phyloP scores from a whole-genome alignment of 2,797 vertebrate genomes.

The Catharus ustulatus region DNA sequence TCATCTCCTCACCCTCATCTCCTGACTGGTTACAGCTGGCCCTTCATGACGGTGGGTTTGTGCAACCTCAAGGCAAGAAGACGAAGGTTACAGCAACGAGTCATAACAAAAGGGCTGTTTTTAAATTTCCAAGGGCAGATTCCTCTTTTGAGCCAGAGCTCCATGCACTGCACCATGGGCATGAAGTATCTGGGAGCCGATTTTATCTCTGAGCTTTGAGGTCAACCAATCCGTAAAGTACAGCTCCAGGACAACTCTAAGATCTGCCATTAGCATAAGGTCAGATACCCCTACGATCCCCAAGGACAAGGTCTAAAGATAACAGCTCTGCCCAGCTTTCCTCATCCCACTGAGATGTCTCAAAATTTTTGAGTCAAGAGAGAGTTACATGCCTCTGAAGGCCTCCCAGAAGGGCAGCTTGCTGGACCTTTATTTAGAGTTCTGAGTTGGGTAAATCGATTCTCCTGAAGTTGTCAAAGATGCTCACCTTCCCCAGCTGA shows the following conservation, averaged over 20 bases:
- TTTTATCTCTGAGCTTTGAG: conserved; percentile 15
- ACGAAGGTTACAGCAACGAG: neutral
- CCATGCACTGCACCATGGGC: neutral
- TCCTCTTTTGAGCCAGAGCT: neutral
- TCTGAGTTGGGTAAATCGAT: neutral
- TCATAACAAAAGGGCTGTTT: neutral
- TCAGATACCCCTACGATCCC: neutral
- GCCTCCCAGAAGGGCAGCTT: neutral
- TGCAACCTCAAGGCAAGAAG: neutral
- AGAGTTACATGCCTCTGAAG: neutral
- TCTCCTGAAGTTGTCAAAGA: neutral
- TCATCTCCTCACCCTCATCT: neutral
- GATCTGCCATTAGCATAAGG: neutral
- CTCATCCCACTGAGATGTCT: neutral
- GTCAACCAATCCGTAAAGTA: neutral
- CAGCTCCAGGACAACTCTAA: neutral
- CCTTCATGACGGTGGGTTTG: neutral
- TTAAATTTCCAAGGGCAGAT: neutral
- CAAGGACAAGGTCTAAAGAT: neutral
- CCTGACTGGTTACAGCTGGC: neutral
- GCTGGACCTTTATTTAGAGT: neutral
- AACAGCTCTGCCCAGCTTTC: neutral
- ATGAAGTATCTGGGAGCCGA: neutral
- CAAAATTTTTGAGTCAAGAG: neutral
- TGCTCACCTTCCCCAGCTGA: neutral